Base-by-base conservation (phyloP, 2,797 vertebrate genomes). In the Denticeps clupeoides region DNA sequence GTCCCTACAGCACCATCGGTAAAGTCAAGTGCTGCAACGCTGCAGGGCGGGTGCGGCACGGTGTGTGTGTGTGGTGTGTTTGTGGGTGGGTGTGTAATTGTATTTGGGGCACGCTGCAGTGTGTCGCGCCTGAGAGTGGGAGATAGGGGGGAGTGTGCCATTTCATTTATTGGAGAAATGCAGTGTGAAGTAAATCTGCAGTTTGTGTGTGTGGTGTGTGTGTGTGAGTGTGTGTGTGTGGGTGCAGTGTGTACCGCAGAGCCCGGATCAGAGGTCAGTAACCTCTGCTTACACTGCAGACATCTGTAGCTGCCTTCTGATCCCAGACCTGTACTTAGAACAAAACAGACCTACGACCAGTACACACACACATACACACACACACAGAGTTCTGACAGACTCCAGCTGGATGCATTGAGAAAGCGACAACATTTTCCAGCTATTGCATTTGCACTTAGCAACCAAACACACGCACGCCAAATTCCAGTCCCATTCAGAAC, bases 141-240 rank as follows among this genome's bases (percentile, higher is more conserved):
- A 12, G 10, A 12, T 13, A 6, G 32, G 32, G 32, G 32, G 13
- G 5, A 15, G 32, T 15, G 12, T 15, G 31, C 15, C 12, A 31
- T n/a, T 31, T 6, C 2, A 32, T 15, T 32, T 32, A 12, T n/a
- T n/a, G n/a, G n/a, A n/a, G n/a, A n/a, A n/a, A n/a, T n/a, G n/a
- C n/a, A n/a, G n/a, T 15, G 32, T 32, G 31, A 31, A 32, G 31
- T 12, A 15, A 51, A 3, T 46, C 22, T 41, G 19, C 22, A 26
- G 45, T 35, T 8, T 45, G 18, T 24, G 5, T 25, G 49, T 37
- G 35, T 51, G 32, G 35, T 56, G 9, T 19, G n/a, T 12, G 41
- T 41, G 31, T 43, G 31, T 41, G 52, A 47, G 47, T 59, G 40
- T 32, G 53, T 51, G 47, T 38, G 41, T 13, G 58, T 45, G 5